Evolutionary conservation across 2,888 invertebrate species (phyloP).

Genomic region (Lithophane socia): DNA sequence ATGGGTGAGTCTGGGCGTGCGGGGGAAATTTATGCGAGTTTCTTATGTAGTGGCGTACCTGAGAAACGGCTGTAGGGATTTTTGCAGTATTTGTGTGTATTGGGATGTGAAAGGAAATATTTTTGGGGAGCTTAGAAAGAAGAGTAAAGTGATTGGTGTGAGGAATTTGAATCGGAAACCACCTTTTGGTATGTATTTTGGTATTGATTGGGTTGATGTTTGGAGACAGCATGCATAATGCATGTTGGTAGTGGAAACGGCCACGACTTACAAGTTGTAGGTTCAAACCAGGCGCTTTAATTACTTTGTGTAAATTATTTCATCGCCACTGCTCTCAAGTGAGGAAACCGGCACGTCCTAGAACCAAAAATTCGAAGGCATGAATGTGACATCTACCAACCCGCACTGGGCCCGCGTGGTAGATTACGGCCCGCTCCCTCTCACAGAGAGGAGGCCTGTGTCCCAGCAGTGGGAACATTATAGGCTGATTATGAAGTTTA

Average conservation of each 20-base stretch:
- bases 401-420: no score
- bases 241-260: background rate
- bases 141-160: slow-evolving; percentile 14
- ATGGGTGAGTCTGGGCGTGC: slow-evolving; percentile 62
- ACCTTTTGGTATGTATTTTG: background rate
- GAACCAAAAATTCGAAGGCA: no score
- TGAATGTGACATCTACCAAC: no score
- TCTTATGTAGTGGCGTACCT: slow-evolving; percentile 49
- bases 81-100: slow-evolving; percentile 50
- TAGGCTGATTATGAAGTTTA: no score
- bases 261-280: no score
- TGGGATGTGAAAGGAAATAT: slow-evolving; percentile 50
- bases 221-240: background rate
- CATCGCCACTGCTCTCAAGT: no score
- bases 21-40: slow-evolving; percentile 68
- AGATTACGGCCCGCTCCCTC: no score
- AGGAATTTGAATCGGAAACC: slow-evolving; percentile 9
- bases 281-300: no score
- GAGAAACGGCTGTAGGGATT: slow-evolving; percentile 44
- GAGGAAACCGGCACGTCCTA: no score
- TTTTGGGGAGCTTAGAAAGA: slow-evolving; percentile 1
- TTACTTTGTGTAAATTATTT: no score
- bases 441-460: no score
- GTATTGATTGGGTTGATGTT: background rate
- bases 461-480: no score